phyloP scores from a whole-genome alignment of 2,888 invertebrate species.

The Hecatera dysodea region DNA sequence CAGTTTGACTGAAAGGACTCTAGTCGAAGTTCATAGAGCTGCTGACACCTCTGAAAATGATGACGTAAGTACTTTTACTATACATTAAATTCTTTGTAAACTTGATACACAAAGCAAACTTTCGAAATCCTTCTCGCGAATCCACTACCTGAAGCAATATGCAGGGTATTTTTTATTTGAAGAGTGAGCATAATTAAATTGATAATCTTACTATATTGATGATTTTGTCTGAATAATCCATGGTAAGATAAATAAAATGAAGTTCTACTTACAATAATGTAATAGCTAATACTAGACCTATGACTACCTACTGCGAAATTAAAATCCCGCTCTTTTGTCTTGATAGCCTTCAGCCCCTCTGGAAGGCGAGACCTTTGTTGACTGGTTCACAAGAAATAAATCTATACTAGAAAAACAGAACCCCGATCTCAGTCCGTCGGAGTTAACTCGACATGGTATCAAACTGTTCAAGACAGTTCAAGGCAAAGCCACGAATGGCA shows the following conservation, averaged over 20 bases:
- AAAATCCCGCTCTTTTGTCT: conserved; percentile 6
- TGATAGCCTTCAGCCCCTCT: conserved; percentile 81
- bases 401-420: conserved; percentile 89
- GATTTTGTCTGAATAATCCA: neutral
- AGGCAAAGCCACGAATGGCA: conserved; percentile 60
- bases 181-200: neutral
- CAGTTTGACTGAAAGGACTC: conserved; percentile 82
- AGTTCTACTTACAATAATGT: neutral
- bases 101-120: neutral
- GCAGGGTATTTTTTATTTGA: neutral
- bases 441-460: conserved; percentile 90
- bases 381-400: conserved; percentile 92
- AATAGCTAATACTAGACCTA: too few relatives aligned
- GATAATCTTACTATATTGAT: neutral
- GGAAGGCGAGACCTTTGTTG: conserved; percentile 89
- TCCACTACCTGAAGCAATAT: neutral
- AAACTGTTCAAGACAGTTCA: conserved; percentile 87
- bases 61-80: conserved; percentile 78
- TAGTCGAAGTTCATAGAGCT: conserved; percentile 80
- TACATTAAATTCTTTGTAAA: neutral
- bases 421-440: conserved; percentile 88
- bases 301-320: neutral
- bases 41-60: conserved; percentile 75
- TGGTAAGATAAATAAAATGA: neutral
- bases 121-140: neutral